Evolutionary conservation across 2,797 vertebrate genomes (phyloP).

Genomic region (Rallus crepitans): DNA sequence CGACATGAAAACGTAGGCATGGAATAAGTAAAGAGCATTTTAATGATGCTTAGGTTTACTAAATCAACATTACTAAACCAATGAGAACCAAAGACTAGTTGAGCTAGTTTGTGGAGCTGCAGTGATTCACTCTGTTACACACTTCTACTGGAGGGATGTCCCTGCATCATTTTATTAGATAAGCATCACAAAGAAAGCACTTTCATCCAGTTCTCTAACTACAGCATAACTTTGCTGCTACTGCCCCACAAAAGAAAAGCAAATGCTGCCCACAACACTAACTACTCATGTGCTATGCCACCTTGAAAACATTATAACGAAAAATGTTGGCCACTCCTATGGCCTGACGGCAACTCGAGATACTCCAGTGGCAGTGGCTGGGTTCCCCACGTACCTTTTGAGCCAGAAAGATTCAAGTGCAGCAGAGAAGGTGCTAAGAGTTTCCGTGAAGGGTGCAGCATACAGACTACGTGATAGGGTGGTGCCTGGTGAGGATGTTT

Average conservation of each 20-base stretch:
- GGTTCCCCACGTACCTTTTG: accelerated
- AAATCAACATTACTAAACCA: not conserved
- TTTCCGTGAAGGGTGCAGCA: not conserved
- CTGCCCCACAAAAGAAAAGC: not conserved
- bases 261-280: not conserved
- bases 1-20: not conserved
- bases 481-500: not conserved
- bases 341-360: not conserved
- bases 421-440: not conserved
- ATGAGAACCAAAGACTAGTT: not conserved
- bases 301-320: not conserved
- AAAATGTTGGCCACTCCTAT: not conserved
- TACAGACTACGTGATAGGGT: accelerated
- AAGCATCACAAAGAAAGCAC: not conserved
- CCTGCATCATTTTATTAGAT: not conserved
- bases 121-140: not conserved
- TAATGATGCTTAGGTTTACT: not conserved
- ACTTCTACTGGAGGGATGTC: not conserved
- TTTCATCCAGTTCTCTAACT: not conserved
- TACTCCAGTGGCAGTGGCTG: not conserved
- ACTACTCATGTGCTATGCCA: not conserved
- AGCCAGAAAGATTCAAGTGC: not conserved
- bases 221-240: not conserved
- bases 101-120: not conserved
- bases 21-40: not conserved